Evolutionary conservation across 2,797 vertebrate genomes (phyloP), one percentile per base, ranked within the genome.

Genomic region (Rhyacichthys aspro): DNA sequence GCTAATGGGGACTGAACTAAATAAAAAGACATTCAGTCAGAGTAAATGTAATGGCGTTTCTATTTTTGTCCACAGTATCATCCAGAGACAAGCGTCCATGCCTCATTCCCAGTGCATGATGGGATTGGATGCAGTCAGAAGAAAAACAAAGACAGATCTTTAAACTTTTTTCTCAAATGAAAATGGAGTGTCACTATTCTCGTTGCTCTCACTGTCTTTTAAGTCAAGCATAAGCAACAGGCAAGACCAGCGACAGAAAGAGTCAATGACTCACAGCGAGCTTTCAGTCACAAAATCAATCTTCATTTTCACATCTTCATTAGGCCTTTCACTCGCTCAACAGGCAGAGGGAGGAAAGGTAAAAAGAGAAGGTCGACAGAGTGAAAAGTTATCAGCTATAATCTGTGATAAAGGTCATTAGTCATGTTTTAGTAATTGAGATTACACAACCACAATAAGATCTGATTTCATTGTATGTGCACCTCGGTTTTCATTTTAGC

Each of bases 271-370:
- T 65, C 7, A 41, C 38, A 8, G 38, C 60, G 58, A 73, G 74
- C 76, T 59, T 62, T 71, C 70, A 65, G 70, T 79, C 82, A 88
- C 81, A 87, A 90, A 88, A 87, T 88, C 88, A 80, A 88, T 89
- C 86, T 86, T 64, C 83, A 86, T 86, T 82, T 84, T 81, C 78
- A 81, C 76, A 59, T 88, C 78, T 88, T 89, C 82, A 84, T 89
- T 81, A 85, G 70, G 71, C 58, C 46, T 47, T 62, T 69, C 33
- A 36, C 48, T 46, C 62, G 28, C 1, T 41, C 19, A 53, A 39
- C 12, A 36, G n/a, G 11, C 3, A 28, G 18, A 17, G 2, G 43
- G 48, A 12, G 43, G 46, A n/a, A 32, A 44, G 32, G 2, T 0
- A 45, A 50, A 57, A 32, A 39, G 32, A 49, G 47, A 60, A 9